Percentiles rank a stretch among this genome's conserved stretches.
Evolutionary conservation across 1,140 invertebrate species (phyloP).

Genomic region (Pseudachorutes palmiensis): DNA sequence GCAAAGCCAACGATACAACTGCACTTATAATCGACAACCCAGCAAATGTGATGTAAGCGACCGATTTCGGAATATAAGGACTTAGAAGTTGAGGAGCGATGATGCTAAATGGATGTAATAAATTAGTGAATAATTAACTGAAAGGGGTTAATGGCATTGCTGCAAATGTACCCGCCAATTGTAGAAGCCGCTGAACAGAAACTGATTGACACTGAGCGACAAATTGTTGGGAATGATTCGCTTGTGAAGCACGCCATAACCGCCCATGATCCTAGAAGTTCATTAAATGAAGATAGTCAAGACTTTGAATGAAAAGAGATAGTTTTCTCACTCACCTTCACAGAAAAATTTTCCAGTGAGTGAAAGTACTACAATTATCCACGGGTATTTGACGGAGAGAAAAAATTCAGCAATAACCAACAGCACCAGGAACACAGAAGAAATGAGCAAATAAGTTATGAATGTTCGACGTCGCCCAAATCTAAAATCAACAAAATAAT

Average conservation of each 20-base stretch:
- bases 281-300: background rate
- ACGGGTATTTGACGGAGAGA: background rate
- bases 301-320: no score
- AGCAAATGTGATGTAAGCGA: constrained; percentile 16
- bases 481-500: no score
- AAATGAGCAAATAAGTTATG: constrained; percentile 5
- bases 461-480: constrained; percentile 22
- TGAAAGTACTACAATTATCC: constrained; percentile 10
- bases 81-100: background rate
- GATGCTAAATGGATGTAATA: background rate
- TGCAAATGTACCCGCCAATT: constrained; percentile 4
- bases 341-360: constrained; percentile 19
- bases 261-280: constrained; percentile 17
- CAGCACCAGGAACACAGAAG: constrained; percentile 20
- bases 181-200: constrained; percentile 10
- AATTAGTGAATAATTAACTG: background rate
- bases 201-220: background rate
- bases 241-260: constrained; percentile 15
- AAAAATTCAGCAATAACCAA: constrained; percentile 19
- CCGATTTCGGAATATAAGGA: constrained; percentile 14
- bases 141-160: background rate
- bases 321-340: constrained; percentile 18
- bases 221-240: constrained; percentile 18
- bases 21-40: constrained; percentile 17
- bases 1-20: constrained; percentile 9